Percentiles rank a stretch among this genome's conserved stretches.
Evolutionary conservation across 1,140 invertebrate species (phyloP).

Genomic region (Telenomus remus): DNA sequence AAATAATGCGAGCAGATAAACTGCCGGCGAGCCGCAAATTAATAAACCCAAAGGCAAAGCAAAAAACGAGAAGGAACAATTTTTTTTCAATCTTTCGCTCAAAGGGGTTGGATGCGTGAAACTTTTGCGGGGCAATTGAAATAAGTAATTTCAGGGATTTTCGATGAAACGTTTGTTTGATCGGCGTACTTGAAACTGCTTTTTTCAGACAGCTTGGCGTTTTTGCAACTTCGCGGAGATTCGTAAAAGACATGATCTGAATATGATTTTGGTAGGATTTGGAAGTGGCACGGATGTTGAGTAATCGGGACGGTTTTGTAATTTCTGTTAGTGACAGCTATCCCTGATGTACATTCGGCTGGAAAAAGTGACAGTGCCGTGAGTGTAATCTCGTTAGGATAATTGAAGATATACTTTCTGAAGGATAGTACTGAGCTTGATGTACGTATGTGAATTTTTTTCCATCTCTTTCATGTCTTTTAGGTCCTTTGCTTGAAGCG

Average conservation of each 20-base stretch:
- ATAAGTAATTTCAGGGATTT: no score
- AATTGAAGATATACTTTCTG: conserved; percentile 3
- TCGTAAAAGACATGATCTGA: no score
- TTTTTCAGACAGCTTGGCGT: no score
- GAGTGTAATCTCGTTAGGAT: neutral
- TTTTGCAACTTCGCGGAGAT: no score
- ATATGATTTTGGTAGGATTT: neutral
- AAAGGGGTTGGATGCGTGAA: no score
- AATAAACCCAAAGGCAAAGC: neutral
- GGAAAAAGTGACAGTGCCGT: neutral
- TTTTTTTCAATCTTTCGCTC: no score
- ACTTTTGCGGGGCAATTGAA: no score
- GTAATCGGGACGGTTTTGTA: neutral
- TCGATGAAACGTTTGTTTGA: no score
- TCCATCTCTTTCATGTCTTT: neutral
- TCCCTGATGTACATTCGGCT: neutral
- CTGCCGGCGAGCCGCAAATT: neutral
- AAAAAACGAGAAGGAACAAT: neutral
- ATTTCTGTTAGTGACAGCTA: neutral
- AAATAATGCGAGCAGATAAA: conserved; percentile 3
- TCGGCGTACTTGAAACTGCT: no score
- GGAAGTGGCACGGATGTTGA: neutral
- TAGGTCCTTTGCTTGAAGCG: no score
- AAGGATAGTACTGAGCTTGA: neutral
- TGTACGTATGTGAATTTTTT: conserved; percentile 1